Evolutionary conservation across 2,113 vertebrate species (phyloP).

Genomic region (Misgurnus anguillicaudatus): DNA sequence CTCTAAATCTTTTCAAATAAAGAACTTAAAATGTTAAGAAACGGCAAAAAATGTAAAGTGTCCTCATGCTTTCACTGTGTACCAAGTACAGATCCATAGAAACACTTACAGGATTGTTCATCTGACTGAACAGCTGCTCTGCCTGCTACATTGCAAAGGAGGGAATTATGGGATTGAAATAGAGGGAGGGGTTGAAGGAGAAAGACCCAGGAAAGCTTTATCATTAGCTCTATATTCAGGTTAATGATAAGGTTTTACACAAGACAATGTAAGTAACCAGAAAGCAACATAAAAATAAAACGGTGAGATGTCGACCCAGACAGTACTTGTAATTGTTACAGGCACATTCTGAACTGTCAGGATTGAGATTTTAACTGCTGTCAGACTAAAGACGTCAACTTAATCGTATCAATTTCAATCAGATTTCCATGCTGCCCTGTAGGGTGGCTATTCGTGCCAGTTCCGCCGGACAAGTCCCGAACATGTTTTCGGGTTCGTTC

Average conservation of each 20-base stretch:
- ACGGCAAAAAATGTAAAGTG: slow-evolving; percentile 52
- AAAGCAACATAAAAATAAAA: slow-evolving; percentile 5
- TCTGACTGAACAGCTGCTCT: slow-evolving; percentile 99
- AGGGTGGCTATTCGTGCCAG: too few relatives aligned
- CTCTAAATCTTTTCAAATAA: too few relatives aligned
- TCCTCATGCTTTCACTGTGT: slow-evolving; percentile 94
- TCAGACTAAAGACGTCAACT: not conserved
- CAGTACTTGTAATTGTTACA: not conserved
- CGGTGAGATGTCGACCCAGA: not conserved
- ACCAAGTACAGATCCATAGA: slow-evolving; percentile 73
- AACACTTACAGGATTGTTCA: slow-evolving; percentile 98
- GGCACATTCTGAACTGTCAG: not conserved
- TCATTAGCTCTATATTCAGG: slow-evolving; percentile 55
- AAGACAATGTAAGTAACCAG: slow-evolving; percentile 4
- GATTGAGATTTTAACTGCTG: not conserved
- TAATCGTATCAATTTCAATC: not conserved
- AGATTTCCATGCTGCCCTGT: slow-evolving; percentile 3
- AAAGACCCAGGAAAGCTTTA: slow-evolving; percentile 83
- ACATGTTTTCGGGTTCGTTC: too few relatives aligned
- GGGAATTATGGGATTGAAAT: slow-evolving; percentile 73
- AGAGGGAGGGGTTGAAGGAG: slow-evolving; percentile 67
- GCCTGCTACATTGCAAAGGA: slow-evolving; percentile 96
- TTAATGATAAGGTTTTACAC: slow-evolving; percentile 38
- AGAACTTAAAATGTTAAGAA: too few relatives aligned
- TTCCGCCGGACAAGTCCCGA: too few relatives aligned